Base-by-base conservation (phyloP, 2,888 invertebrate genomes). In the Cryptophagus acutangulus region DNA sequence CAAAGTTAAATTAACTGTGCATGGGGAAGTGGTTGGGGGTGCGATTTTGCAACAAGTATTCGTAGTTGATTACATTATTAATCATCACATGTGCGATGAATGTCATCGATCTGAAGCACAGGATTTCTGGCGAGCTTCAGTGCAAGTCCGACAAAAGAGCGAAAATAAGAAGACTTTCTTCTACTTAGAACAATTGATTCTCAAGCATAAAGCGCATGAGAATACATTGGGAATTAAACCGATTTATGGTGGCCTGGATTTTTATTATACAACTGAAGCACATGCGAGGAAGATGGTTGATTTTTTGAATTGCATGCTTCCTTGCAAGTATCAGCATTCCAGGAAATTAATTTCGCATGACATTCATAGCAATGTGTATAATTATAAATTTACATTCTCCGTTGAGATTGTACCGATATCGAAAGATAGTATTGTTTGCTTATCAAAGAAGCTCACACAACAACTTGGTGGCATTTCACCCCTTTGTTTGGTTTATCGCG, bases 41-140 rank as follows among this genome's bases (percentile, higher is more conserved):
- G 84, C 94, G 1, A 79, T 93, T 5, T 73, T 97, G 9, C 90
- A 99, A 65, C 97, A 99, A 72, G 84, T 90, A 2, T 96, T 97
- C 65, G 77, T 95, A 26, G 93, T 99, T 2, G 97, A 99, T 65
- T 99, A 86, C 65, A 81, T 82, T 1, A 78, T 96, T 1, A 84
- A 83, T 58, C 84, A 87, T 72, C 94, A 95, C 68, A 94, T 97
- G 90, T 99, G 99, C 68, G 88, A 90, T 62, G 92, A 94, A 43
- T 99, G 99, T 67, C 96, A 97, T 67, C 81, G 95, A 10, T 81
- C 86, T 0, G 97, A 99, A 70, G 97, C 97, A 0, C 94, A 99
- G 67, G 88, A 99, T 70, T 99, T 82, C 65, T 99, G 99, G 99
- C 84, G 88, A 58, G 92, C 96, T 26, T 58, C 90, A 67, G 87